Base-by-base conservation (phyloP, 2,797 vertebrate species). In the Merluccius polli region DNA sequence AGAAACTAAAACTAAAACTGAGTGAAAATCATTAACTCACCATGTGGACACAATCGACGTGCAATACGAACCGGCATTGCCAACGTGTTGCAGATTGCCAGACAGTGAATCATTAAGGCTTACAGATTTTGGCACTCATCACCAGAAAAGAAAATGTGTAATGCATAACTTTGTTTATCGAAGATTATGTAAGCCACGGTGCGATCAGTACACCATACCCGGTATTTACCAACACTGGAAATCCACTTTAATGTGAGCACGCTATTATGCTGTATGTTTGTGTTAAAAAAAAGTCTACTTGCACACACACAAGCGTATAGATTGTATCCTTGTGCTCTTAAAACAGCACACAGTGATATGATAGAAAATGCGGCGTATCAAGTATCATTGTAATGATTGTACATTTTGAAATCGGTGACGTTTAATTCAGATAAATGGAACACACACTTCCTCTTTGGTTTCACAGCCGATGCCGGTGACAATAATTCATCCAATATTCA, bases 371-470 rank as follows among this genome's bases (percentile, higher is more conserved):
- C 4, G 72, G 5, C 8, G 36, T 10, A 11, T 21, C 18, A 52
- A 21, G 7, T 52, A 65, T 48, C 13, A 9, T 7, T 27, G 76
- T 31, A 27, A 70, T 71, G 16, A 65, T 36, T 74, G 67, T 31
- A 75, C 29, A 82, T 29, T 48, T 71, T 78, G 11, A 65, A 77
- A 59, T 48, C 13, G 70, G 70, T 52, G 21, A 31, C 65, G 71
- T 71, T 63, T n/a, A 31, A 52, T 74, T 52, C 73, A 48, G 41
- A 65, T 8, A 52, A 18, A 8, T 38, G 75, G 81, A 73, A n/a
- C n/a, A n/a, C 69, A 35, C 75, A 76, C 24, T 63, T 75, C 67
- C 74, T 86, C 86, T 89, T 87, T 89, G 88, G 86, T 89, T 88
- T 16, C 24, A 73, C 13, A 27, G 52, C 77, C 16, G 68, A 71